Evolutionary conservation across 1,140 invertebrate genomes (phyloP).

Genomic region (Drosophila trapezifrons): DNA sequence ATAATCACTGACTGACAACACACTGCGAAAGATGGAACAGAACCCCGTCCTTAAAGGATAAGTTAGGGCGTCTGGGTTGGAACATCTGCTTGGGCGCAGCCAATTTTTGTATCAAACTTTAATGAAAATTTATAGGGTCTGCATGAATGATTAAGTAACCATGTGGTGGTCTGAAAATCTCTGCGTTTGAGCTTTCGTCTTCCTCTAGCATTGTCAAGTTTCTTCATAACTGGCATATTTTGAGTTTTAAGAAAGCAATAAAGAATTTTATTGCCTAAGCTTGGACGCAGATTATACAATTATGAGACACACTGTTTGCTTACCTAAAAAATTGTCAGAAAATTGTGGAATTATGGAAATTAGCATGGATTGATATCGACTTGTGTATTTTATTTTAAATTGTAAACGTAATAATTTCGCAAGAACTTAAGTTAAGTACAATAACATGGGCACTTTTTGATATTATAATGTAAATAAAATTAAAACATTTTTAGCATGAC

Average conservation of each 20-base stretch:
- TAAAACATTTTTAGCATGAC: no score
- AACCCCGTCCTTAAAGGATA: constrained; percentile 28
- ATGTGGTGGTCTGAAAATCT: constrained; percentile 21
- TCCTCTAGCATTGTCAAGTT: constrained; percentile 9
- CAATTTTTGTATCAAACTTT: constrained; percentile 76
- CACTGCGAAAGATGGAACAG: constrained; percentile 24
- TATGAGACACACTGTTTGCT: constrained; percentile 13
- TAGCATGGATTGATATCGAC: no score
- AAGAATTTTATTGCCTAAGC: constrained; percentile 56
- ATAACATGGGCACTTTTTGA: no score
- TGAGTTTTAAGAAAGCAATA: constrained; percentile 48
- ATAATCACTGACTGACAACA: constrained; percentile 83
- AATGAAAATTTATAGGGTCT: constrained; percentile 82
- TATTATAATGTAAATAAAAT: no score
- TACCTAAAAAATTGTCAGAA: background rate
- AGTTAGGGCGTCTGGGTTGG: background rate
- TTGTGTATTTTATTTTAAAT: no score
- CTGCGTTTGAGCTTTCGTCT: constrained; percentile 42
- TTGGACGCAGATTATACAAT: constrained; percentile 19
- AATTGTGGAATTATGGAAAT: background rate
- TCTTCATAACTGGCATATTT: constrained; percentile 37
- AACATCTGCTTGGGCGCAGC: constrained; percentile 63
- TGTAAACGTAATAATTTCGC: no score
- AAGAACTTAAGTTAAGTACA: no score
- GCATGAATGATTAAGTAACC: constrained; percentile 81